Evolutionary conservation across 2,113 vertebrate genomes (phyloP), one percentile per base, ranked within the genome.

Genomic region (Bubalus kerabau): DNA sequence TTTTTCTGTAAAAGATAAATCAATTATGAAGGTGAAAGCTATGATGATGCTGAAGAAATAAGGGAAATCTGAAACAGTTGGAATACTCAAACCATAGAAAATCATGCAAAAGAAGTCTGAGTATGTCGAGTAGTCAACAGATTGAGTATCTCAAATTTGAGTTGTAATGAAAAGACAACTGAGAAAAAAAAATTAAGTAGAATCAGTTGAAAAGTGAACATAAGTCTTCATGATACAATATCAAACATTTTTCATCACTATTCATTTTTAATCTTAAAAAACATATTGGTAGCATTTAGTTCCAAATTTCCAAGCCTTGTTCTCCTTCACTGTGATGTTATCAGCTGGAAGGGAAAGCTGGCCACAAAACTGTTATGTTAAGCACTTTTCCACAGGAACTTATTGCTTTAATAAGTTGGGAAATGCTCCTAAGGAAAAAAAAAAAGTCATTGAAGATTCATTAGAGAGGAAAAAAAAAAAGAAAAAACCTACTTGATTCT

Each of bases 371-470:
- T 94, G 97, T 98, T 98, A 98, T 91, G 97, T 97, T 98, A 98
- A 98, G 96, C 94, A 98, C 90, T 97, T 99, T 99, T 98, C 97
- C 97, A 98, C 97, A 98, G 97, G 98, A 98, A 98, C 98, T 96
- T 98, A 97, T 97, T 98, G 97, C 98, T 99, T 99, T 98, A 98
- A 98, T 98, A 98, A 98, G 98, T 96, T 97, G 98, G 94, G 98
- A 97, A 98, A 98, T 98, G 62, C 95, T 94, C 99, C 97, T 97
- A 98, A 98, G 98, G 87, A 98, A 98, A 98, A 98, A 98, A 97
- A 96, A 97, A 98, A 98, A 97, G 98, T 97, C 98, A 98, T 98
- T 98, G 98, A 98, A 98, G 97, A 99, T 98, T 98, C 98, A 98
- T 98, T 98, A 97, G 98, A 97, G 98, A 97, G 97, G 97, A 96